Evolutionary conservation across 2,797 vertebrate species (phyloP).

Genomic region (Danio jaintianensis): DNA sequence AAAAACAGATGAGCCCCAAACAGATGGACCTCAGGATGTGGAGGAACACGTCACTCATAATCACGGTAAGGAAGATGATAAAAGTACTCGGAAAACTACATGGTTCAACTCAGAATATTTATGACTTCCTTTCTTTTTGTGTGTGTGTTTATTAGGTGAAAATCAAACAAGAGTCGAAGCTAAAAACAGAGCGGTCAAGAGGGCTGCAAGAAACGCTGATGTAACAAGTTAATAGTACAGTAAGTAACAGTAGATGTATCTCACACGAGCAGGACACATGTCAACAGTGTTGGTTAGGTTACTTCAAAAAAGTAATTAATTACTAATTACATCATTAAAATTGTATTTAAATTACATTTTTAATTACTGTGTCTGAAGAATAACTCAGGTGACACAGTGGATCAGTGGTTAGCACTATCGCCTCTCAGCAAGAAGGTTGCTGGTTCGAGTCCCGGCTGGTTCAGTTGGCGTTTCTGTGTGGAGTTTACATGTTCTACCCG

Average conservation of each 20-base stretch:
- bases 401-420: too few relatives aligned
- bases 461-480: too few relatives aligned
- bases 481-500: too few relatives aligned
- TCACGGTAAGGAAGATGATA: slow-evolving; percentile 50
- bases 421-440: too few relatives aligned
- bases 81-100: background rate
- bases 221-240: background rate
- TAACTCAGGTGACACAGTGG: too few relatives aligned
- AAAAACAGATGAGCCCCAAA: slow-evolving; percentile 77
- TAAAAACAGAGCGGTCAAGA: background rate
- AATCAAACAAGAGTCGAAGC: background rate
- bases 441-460: too few relatives aligned
- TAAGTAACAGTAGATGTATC: background rate
- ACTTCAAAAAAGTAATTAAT: too few relatives aligned
- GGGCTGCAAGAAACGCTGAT: background rate
- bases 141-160: background rate
- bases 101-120: background rate
- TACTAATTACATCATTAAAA: too few relatives aligned
- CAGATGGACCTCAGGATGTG: slow-evolving; percentile 64
- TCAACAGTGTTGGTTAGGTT: too few relatives aligned
- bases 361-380: too few relatives aligned
- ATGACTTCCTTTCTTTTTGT: too few relatives aligned
- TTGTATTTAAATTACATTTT: too few relatives aligned
- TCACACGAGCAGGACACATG: background rate
- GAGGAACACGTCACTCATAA: slow-evolving; percentile 33